Evolutionary conservation across 2,113 vertebrate species (phyloP).

Genomic region (Cyphomyrus discorhynchus): DNA sequence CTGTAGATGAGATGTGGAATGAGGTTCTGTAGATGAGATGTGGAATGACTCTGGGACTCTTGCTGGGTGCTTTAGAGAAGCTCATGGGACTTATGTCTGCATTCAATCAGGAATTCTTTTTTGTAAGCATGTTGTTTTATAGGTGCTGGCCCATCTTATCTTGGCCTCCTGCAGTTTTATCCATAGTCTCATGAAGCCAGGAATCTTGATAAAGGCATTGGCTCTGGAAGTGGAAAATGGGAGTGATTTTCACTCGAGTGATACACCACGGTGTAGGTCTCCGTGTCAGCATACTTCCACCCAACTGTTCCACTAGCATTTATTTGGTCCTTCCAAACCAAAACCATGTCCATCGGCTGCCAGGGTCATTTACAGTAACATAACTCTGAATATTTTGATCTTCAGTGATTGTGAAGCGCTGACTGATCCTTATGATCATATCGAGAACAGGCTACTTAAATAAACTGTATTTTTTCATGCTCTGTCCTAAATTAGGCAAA

Average conservation of each 20-base stretch:
- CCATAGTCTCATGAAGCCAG: not conserved
- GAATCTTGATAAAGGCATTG: not conserved
- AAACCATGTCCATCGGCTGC: not conserved
- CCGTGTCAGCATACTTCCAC: not conserved
- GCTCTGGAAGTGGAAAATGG: not conserved
- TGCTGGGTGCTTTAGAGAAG: not conserved
- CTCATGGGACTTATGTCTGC: not conserved
- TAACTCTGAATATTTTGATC: not conserved
- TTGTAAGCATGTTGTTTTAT: not conserved
- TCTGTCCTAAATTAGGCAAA: not conserved
- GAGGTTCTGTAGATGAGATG: too few species aligned
- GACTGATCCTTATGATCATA: not conserved
- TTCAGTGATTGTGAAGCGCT: not conserved
- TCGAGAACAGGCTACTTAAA: not conserved
- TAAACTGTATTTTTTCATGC: not conserved
- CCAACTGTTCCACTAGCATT: not conserved
- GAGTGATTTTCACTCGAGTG: not conserved
- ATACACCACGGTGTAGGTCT: not conserved
- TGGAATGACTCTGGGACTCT: not conserved
- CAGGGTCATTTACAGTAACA: not conserved
- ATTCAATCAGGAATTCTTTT: not conserved
- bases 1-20: too few species aligned
- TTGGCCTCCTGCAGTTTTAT: not conserved
- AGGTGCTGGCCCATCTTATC: not conserved
- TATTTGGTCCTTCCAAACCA: not conserved